These are phyloP conservation scores for Drosophila basisetae DNA, from an alignment of 2,888 invertebrate genomes.

Conservation along the genomic window DNA sequence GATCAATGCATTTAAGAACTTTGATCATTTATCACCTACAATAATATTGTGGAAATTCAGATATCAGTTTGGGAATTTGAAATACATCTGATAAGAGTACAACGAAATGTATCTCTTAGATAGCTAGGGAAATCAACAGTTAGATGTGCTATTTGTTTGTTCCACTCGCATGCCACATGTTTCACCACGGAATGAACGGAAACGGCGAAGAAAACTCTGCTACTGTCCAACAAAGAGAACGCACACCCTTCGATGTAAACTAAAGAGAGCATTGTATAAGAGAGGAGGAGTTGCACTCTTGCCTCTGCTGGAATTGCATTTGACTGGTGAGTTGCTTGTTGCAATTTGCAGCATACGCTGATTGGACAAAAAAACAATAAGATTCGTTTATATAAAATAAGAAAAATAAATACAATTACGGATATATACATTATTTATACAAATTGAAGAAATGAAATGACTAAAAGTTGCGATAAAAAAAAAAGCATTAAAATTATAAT, in stretches of 20 bases:
- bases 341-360: background rate
- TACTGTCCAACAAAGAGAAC: conserved; percentile 46
- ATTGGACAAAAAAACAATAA: background rate
- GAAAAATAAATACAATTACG: background rate
- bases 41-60: background rate
- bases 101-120: conserved; percentile 49
- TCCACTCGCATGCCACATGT: conserved; percentile 44
- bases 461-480: background rate
- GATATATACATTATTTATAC: background rate
- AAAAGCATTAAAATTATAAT: background rate
- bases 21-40: background rate
- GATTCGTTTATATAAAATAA: background rate
- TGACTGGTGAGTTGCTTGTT: conserved; percentile 24
- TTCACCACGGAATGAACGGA: conserved; percentile 26
- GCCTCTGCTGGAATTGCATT: background rate
- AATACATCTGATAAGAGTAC: conserved; percentile 1
- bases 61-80: background rate
- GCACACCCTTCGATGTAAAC: background rate
- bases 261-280: conserved; percentile 8
- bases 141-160: conserved; percentile 64
- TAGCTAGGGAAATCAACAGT: conserved; percentile 66
- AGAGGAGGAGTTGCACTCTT: background rate
- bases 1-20: background rate
- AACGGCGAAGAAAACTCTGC: conserved; percentile 62
- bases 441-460: background rate